Evolutionary conservation across 2,797 vertebrate genomes (phyloP).

Genomic region (Artibeus jamaicensis): DNA sequence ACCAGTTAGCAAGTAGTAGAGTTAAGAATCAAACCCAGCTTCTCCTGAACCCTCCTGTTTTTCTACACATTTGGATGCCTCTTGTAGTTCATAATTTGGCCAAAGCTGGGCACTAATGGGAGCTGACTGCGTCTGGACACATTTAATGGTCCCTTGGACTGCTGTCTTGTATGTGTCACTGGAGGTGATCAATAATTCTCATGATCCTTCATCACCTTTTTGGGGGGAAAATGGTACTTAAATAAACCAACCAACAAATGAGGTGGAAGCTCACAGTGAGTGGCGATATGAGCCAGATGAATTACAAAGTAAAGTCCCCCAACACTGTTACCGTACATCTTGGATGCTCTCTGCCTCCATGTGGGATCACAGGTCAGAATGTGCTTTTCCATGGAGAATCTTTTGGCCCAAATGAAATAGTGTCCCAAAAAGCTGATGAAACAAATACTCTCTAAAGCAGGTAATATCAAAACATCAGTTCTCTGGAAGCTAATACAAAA

Average conservation of each 20-base stretch:
- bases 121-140: not conserved
- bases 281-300: not conserved
- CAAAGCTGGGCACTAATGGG: not conserved
- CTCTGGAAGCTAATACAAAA: not conserved
- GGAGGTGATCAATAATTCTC: not conserved
- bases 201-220: not conserved
- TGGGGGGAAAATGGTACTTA: not conserved
- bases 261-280: not conserved
- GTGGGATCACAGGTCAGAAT: not conserved
- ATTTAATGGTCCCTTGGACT: not conserved
- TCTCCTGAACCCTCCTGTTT: not conserved
- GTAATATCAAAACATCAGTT: not conserved
- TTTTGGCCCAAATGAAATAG: not conserved
- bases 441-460: not conserved
- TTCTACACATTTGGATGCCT: not conserved
- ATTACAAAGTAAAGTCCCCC: not conserved
- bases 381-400: not conserved
- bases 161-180: not conserved
- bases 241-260: not conserved
- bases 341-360: not conserved
- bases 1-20: not conserved
- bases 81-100: not conserved
- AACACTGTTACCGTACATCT: not conserved
- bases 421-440: not conserved
- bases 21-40: not conserved